Evolutionary conservation across 2,888 invertebrate species (phyloP).

Genomic region (Eilema sororculum): DNA sequence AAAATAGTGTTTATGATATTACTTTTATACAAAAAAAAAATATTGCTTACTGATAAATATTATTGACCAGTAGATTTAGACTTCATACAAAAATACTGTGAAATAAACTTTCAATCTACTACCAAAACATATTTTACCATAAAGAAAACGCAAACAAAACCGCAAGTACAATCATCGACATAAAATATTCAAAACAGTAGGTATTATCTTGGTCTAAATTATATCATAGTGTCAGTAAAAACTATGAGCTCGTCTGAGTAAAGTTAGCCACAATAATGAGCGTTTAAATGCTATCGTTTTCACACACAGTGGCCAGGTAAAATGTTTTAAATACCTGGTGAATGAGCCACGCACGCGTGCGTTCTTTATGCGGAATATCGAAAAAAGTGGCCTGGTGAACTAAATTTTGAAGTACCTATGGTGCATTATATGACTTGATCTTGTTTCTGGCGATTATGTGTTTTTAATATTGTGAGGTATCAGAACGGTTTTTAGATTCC

Average conservation of each 20-base stretch:
- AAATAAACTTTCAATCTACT: neutral
- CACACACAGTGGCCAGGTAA: constrained; percentile 38
- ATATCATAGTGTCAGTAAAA: constrained; percentile 14
- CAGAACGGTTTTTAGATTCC: too few species aligned
- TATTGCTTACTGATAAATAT: too few species aligned
- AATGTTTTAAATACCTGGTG: constrained; percentile 19
- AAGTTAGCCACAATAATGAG: constrained; percentile 46
- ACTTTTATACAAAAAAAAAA: too few species aligned
- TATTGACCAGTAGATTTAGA: too few species aligned
- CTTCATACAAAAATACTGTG: too few species aligned
- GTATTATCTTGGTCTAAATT: constrained; percentile 18
- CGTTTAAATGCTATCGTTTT: constrained; percentile 45
- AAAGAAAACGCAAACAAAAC: constrained; percentile 9
- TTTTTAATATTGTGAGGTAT: neutral
- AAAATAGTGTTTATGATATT: too few species aligned
- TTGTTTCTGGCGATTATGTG: neutral
- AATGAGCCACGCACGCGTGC: constrained; percentile 34
- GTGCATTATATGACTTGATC: neutral
- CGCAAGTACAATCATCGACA: constrained; percentile 18
- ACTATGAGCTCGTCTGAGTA: constrained; percentile 21
- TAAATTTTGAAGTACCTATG: constrained; percentile 22
- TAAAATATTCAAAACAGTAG: too few species aligned
- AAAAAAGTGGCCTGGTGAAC: constrained; percentile 14
- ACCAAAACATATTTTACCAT: neutral
- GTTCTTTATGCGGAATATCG: constrained; percentile 19